Evolutionary conservation across 1,140 invertebrate species (phyloP).

Genomic region (Drosophila albomicans): DNA sequence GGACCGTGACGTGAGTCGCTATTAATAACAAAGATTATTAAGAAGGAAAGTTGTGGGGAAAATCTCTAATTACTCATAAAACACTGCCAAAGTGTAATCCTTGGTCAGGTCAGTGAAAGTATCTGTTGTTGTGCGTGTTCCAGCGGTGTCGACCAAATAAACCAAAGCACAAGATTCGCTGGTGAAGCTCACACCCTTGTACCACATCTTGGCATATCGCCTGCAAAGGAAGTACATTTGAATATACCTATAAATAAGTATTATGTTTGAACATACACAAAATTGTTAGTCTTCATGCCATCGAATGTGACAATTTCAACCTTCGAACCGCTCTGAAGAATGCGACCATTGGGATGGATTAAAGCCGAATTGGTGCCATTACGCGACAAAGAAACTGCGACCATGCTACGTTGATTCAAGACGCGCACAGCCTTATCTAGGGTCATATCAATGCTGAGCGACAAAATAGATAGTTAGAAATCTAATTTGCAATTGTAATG

Average conservation of each 20-base stretch:
- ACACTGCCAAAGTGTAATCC: slow-evolving; percentile 92
- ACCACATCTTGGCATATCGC: slow-evolving; percentile 95
- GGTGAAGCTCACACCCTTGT: slow-evolving; percentile 94
- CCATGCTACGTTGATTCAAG: slow-evolving; percentile 92
- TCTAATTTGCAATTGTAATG: neutral
- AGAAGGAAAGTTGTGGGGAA: neutral
- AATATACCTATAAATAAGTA: neutral
- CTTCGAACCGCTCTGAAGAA: slow-evolving; percentile 93
- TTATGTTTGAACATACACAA: slow-evolving; percentile 65
- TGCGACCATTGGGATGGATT: slow-evolving; percentile 92
- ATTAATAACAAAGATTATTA: slow-evolving; percentile 17
- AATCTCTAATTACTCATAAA: slow-evolving; percentile 87
- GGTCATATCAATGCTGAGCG: slow-evolving; percentile 90
- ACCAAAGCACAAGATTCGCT: slow-evolving; percentile 93
- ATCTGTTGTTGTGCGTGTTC: slow-evolving; percentile 93
- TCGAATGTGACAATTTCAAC: slow-evolving; percentile 89
- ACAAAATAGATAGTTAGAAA: neutral
- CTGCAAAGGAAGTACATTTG: neutral
- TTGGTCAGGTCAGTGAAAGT: slow-evolving; percentile 92
- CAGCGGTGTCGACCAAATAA: slow-evolving; percentile 93
- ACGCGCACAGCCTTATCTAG: slow-evolving; percentile 92
- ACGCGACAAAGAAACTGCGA: slow-evolving; percentile 90
- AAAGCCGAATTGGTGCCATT: slow-evolving; percentile 90
- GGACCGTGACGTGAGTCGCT: slow-evolving; percentile 90
- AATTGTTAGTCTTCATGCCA: slow-evolving; percentile 81